Base-by-base conservation (phyloP, 2,888 invertebrate genomes). In the Drosophila picticornis region DNA sequence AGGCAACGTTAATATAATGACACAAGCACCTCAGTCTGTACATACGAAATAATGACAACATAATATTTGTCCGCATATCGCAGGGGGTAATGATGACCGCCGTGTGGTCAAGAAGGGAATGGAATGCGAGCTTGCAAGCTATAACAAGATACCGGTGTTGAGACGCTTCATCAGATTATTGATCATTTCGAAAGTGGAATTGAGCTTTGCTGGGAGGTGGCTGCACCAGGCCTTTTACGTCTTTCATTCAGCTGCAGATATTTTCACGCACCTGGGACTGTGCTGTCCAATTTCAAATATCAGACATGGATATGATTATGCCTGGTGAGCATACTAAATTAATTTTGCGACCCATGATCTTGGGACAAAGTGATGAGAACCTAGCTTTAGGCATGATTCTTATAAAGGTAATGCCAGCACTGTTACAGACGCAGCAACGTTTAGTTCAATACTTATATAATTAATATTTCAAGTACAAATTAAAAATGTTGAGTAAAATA, bases 231-330 rank as follows among this genome's bases (percentile, higher is more conserved):
- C 99, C 99, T 0, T 95, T 99, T 81, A 96, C 96, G 46, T 96
- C 96, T n/a, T 96, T 94, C 88, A 95, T 96, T 88, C 97, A 97
- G 88, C 93, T 97, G 75, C 97, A 98, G 93, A 96, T 99, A 96
- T 99, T 97, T 93, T 98, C 97, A 13, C 96, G 97, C 93, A 99
- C 99, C 0, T 99, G 99, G 99, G 98, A 99, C 92, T 96, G 96
- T 90, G 95, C 98, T 1, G 95, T 95, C 16, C 96, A 97, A 92
- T 95, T 98, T 48, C 94, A 94, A 56, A 95, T 98, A 62, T 95
- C 96, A 36, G 96, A 96, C 60, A 98, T 98, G 91, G 98, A 98
- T 85, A 97, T 99, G 97, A 96, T 98, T 25, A 99, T 99, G 99
- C 99, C 99, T 27, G 99, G 99, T 72, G 99, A 99, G 94, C 98